These are phyloP conservation scores for Eulimnadia texana DNA, from an alignment of 1,140 invertebrate species.

Conservation along the genomic window DNA sequence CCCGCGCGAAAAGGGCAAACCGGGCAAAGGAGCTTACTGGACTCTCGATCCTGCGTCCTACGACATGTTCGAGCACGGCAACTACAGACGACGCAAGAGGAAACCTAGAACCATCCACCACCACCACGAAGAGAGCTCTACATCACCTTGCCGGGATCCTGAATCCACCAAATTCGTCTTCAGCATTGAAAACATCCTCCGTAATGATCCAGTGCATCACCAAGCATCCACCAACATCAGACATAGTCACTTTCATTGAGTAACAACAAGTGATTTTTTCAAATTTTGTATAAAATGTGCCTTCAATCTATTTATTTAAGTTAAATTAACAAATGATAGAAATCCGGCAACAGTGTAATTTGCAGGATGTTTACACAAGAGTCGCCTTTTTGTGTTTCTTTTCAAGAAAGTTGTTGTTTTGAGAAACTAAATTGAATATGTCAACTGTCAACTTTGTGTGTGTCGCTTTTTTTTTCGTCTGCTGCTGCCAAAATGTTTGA, in stretches of 20 bases:
- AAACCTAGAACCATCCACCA: slow-evolving; percentile 2
- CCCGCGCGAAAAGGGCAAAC: slow-evolving; percentile 37
- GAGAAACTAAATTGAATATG: too few species aligned
- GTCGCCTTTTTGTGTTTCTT: too few species aligned
- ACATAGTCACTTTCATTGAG: too few species aligned
- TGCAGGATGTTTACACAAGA: background rate
- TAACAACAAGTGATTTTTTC: too few species aligned
- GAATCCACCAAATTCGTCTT: background rate
- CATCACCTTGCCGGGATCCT: background rate
- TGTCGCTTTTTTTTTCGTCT: too few species aligned
- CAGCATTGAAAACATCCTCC: slow-evolving; percentile 7
- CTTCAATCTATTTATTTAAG: too few species aligned
- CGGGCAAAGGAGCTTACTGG: slow-evolving; percentile 47
- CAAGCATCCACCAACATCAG: too few species aligned
- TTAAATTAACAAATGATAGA: too few species aligned
- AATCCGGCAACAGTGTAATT: slow-evolving; percentile 30
- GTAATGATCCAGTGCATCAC: slow-evolving; percentile 3
- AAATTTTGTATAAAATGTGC: too few species aligned
- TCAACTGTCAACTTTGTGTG: too few species aligned
- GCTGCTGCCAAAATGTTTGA: too few species aligned
- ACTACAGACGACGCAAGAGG: slow-evolving; percentile 41
- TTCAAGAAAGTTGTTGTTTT: too few species aligned
- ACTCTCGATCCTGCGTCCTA: slow-evolving; percentile 39
- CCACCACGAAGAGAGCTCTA: background rate
- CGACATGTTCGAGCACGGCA: slow-evolving; percentile 49